Conservation (phyloP, 2,888 invertebrate species). For the Nudaria mundana region DNA sequence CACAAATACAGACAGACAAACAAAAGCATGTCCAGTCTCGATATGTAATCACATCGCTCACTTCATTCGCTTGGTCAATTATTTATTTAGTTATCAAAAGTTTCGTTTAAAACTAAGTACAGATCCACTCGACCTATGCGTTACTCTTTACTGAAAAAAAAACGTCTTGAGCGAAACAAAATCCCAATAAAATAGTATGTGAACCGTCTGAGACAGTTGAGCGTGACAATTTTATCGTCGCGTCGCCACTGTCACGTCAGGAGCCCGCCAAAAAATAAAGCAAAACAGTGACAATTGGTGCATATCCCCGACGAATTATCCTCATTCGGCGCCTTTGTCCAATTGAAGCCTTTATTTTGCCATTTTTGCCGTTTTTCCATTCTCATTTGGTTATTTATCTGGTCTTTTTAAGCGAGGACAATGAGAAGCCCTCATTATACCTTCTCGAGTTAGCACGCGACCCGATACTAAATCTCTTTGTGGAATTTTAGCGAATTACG, state of each 20-base stretch:
- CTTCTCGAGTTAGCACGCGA: constrained; percentile 69
- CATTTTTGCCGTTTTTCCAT: constrained; percentile 78
- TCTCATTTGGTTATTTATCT: constrained; percentile 81
- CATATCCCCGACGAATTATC: constrained; percentile 79
- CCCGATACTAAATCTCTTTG: constrained; percentile 69
- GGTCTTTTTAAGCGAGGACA: constrained; percentile 69
- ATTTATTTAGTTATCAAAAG: too few relatives aligned
- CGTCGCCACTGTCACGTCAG: constrained; percentile 50
- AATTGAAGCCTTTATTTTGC: constrained; percentile 77
- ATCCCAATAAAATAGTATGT: constrained; percentile 36
- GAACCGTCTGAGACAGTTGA: constrained; percentile 11
- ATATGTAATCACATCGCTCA: too few relatives aligned
- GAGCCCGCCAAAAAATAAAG: constrained; percentile 58
- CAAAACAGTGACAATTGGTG: constrained; percentile 80
- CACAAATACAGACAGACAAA: too few relatives aligned
- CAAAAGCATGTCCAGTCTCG: too few relatives aligned
- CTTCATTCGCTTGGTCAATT: too few relatives aligned
- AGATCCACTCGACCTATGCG: neutral
- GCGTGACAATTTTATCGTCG: constrained; percentile 67
- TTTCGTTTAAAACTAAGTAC: too few relatives aligned
- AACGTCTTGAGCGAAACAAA: constrained; percentile 20
- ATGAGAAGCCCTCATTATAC: constrained; percentile 72
- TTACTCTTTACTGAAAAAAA: constrained; percentile 5
- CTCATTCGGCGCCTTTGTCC: constrained; percentile 78
- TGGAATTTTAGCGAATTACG: constrained; percentile 80